These are phyloP conservation scores for Taurulus bubalis DNA, from an alignment of 2,113 vertebrate genomes.

Conservation along the genomic window DNA sequence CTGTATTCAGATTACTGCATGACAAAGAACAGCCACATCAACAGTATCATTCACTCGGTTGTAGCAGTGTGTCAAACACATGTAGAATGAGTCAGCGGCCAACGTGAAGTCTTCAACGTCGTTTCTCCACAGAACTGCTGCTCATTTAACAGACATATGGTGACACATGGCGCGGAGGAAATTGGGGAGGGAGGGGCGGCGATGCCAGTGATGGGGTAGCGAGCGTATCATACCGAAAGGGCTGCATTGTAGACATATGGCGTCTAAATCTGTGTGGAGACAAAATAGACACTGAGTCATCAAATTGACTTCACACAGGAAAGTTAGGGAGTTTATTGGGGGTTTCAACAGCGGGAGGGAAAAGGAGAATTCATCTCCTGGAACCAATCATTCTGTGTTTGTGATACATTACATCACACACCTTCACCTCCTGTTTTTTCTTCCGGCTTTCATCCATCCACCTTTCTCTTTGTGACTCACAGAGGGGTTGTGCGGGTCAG, in stretches of 20 bases:
- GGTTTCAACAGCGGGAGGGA: conserved; percentile 9
- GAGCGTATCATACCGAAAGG: conserved; percentile 37
- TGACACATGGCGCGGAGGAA: conserved; percentile 65
- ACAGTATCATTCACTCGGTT: conserved; percentile 21
- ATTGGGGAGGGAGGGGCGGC: conserved; percentile 33
- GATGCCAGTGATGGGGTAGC: conserved; percentile 9
- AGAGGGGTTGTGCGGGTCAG: conserved; percentile 20
- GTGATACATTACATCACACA: conserved; percentile 5
- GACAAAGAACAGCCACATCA: conserved; percentile 26
- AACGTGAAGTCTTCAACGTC: conserved; percentile 18
- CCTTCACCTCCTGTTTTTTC: conserved; percentile 12
- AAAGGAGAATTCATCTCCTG: conserved; percentile 20
- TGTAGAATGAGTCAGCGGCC: conserved; percentile 51
- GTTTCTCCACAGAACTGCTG: conserved; percentile 1
- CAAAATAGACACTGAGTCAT: conserved; percentile 65
- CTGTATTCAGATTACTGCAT: background rate
- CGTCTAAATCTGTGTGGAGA: conserved; percentile 51
- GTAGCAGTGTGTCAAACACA: conserved; percentile 20
- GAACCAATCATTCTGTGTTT: conserved; percentile 28
- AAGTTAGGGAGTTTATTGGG: conserved; percentile 19
- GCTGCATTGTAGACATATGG: conserved; percentile 42
- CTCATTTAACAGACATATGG: conserved; percentile 48
- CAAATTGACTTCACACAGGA: conserved; percentile 42
- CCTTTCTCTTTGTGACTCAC: conserved; percentile 31
- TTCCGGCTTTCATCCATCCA: conserved; percentile 28